Evolutionary conservation across 2,797 vertebrate genomes (phyloP).

Genomic region (Crax fasciolata): DNA sequence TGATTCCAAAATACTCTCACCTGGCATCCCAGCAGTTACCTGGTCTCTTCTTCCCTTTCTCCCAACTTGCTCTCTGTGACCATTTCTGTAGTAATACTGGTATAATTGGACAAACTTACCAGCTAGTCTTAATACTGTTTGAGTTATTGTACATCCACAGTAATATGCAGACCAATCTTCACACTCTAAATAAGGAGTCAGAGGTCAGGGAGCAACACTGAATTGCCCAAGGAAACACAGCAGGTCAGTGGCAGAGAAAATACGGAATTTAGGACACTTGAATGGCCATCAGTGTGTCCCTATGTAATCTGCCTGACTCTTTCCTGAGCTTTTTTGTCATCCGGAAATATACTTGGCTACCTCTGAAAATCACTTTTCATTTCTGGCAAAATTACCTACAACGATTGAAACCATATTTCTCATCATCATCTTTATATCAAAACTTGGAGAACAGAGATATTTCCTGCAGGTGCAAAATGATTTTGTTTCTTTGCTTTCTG

Average conservation of each 20-base stretch:
- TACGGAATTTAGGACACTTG: not conserved
- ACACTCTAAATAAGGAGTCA: not conserved
- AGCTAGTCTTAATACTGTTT: not conserved
- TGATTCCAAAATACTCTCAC: not conserved
- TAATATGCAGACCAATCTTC: not conserved
- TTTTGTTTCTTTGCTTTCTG: not conserved
- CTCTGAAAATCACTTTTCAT: not conserved
- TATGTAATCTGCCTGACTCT: not conserved
- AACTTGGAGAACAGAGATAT: not conserved
- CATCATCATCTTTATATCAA: not conserved
- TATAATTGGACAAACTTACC: not conserved
- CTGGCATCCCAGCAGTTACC: not conserved
- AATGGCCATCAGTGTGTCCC: not conserved
- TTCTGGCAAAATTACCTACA: not conserved
- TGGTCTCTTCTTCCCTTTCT: not conserved
- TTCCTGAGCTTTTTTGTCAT: not conserved
- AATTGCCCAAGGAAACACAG: not conserved
- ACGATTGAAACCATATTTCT: not conserved
- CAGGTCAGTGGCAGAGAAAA: not conserved
- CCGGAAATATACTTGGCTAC: not conserved
- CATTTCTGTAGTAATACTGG: not conserved
- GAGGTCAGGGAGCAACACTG: not conserved
- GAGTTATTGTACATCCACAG: not conserved
- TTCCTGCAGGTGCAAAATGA: not conserved
- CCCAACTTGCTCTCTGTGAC: not conserved